Base-by-base conservation (phyloP, 2,113 vertebrate species). In the Rhinogobius similis region DNA sequence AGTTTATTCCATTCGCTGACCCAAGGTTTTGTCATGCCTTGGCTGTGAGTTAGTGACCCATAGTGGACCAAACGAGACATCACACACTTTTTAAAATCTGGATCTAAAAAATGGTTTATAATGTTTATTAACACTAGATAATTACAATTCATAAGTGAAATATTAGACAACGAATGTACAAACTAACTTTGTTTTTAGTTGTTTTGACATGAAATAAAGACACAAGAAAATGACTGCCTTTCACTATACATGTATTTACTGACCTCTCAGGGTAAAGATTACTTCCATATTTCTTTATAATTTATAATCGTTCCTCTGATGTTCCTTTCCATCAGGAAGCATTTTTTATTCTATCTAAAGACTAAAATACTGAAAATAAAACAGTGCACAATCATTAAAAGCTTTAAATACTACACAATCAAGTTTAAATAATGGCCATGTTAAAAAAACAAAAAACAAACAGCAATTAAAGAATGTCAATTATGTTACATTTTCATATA, bases 381-480 rank as follows among this genome's bases (percentile, higher is more conserved):
- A 67, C 76, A 74, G 39, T 67, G 29, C 70, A 52, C 24, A 64
- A 61, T 61, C n/a, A 70, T 50, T 2, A 80, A 61, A 14, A 50
- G 68, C 69, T 48, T 26, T 3, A 20, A 38, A 1, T 72, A 65
- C 76, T 76, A 48, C 16, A 78, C 68, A 72, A 61, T 75, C 48
- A 20, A 62, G n/a, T 66, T 72, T 58, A 73, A 78, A 71, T 62
- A 67, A 70, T 56, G 56, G 55, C 63, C 65, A 76, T 4, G 38
- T 52, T 32, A 58, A 70, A 50, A 58, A 70, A 2, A 20, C 5
- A 23, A 18, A 73, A 67, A 23, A 24, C 1, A 32, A 23, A 23
- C n/a, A n/a, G n/a, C n/a, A n/a, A n/a, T n/a, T n/a, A 58, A 58
- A 58, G 24, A 69, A 72, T 50, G 21, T 62, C 46, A n/a, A 65